Conservation (phyloP, 1,140 invertebrate species). For the Drosophila pachea region DNA sequence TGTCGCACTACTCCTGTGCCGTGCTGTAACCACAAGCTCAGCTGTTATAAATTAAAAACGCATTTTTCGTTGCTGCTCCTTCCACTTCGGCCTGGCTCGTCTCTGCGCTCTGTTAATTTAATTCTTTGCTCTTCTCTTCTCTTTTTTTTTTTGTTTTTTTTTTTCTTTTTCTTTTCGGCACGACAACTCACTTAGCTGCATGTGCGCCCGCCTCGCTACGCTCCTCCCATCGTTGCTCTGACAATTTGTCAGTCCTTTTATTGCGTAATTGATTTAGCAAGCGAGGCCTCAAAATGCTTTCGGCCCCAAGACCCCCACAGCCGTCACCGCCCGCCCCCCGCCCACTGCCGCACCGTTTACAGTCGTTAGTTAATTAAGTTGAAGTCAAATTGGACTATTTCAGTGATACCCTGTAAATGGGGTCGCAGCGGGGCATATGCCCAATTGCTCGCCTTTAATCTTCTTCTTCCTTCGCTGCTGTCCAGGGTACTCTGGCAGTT, state of each 20-base stretch:
- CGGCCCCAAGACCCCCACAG: neutral
- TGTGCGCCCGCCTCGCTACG: constrained; percentile 1
- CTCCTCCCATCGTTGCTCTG: neutral
- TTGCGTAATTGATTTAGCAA: constrained; percentile 69
- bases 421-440: neutral
- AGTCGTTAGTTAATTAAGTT: constrained; percentile 68
- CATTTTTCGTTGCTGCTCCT: constrained; percentile 24
- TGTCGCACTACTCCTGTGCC: neutral
- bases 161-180: neutral
- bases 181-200: constrained; percentile 29
- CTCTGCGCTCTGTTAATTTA: neutral
- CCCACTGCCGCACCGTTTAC: constrained; percentile 65
- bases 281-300: constrained; percentile 7
- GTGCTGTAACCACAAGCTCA: constrained; percentile 29
- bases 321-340: too few relatives aligned
- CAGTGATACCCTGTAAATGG: too few relatives aligned
- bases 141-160: constrained; percentile 1
- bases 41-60: constrained; percentile 50
- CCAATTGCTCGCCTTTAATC: too few relatives aligned
- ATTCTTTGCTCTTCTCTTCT: neutral
- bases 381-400: constrained; percentile 28
- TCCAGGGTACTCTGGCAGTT: neutral
- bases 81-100: neutral
- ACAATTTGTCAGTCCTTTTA: constrained; percentile 65
- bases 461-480: too few relatives aligned